Evolutionary conservation across 2,888 invertebrate genomes (phyloP).

Genomic region (Ferdinandea cuprea): DNA sequence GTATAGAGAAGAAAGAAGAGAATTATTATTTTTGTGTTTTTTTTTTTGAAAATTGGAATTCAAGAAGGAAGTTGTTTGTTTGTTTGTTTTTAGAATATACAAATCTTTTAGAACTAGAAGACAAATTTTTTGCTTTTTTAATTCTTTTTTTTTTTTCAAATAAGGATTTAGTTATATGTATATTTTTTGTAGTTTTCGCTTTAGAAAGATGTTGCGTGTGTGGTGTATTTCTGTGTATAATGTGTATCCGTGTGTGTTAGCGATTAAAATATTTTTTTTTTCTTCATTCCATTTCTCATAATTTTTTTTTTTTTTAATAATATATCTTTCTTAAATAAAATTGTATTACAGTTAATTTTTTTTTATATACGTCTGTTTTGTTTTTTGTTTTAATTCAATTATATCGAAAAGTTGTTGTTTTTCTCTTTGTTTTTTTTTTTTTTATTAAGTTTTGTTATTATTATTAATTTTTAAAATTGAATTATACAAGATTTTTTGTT

Average conservation of each 20-base stretch:
- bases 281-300: slow-evolving; percentile 77
- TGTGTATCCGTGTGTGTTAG: slow-evolving; percentile 46
- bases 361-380: slow-evolving; percentile 72
- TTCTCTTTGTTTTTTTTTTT: slow-evolving; percentile 78
- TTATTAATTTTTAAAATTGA: slow-evolving; percentile 69
- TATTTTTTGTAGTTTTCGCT: slow-evolving; percentile 33
- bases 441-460: slow-evolving; percentile 76
- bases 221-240: slow-evolving; percentile 37
- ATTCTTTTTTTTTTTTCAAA: slow-evolving; percentile 70
- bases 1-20: slow-evolving; percentile 62
- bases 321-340: slow-evolving; percentile 74
- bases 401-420: slow-evolving; percentile 73
- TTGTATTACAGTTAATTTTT: slow-evolving; percentile 72
- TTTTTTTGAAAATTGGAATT: slow-evolving; percentile 72
- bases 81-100: slow-evolving; percentile 72
- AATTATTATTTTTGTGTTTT: slow-evolving; percentile 21
- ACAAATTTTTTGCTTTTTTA: slow-evolving; percentile 52
- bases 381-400: slow-evolving; percentile 74
- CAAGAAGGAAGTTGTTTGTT: slow-evolving; percentile 75
- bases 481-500: slow-evolving; percentile 74
- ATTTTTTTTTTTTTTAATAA: slow-evolving; percentile 77
- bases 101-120: slow-evolving; percentile 52
- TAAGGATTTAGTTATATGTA: slow-evolving; percentile 24
- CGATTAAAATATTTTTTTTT: slow-evolving; percentile 64
- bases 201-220: slow-evolving; percentile 56